phyloP scores from a whole-genome alignment of 1,140 invertebrate species.

The Orchesella cincta region DNA sequence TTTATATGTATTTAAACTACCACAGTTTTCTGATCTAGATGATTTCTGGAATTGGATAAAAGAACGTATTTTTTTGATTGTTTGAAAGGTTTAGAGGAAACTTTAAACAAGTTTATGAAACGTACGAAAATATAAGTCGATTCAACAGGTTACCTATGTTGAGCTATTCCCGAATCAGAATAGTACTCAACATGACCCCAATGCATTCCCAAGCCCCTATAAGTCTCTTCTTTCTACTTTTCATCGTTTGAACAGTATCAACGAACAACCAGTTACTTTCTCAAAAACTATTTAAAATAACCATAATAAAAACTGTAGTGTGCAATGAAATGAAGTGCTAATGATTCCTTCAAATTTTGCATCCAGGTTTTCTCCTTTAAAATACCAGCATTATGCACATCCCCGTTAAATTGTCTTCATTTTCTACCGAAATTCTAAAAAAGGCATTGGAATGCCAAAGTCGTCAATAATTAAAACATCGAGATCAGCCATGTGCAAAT shows the following conservation, averaged over 20 bases:
- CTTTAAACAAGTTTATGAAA: too few species aligned
- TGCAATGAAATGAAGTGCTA: neutral
- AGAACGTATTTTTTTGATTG: too few species aligned
- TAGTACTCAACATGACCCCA: slow-evolving; percentile 6
- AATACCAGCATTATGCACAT: slow-evolving; percentile 18
- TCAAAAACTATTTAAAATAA: neutral
- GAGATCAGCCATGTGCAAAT: slow-evolving; percentile 8
- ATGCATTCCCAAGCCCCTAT: neutral
- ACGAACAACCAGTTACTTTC: slow-evolving; percentile 8
- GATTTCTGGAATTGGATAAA: too few species aligned
- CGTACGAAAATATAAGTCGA: slow-evolving; percentile 25
- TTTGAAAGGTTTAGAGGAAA: too few species aligned
- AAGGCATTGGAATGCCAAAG: neutral
- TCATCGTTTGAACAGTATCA: slow-evolving; percentile 19
- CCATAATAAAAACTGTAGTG: neutral
- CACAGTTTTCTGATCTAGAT: too few species aligned
- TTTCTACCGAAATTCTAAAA: neutral
- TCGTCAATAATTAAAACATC: slow-evolving; percentile 20
- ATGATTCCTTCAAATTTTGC: slow-evolving; percentile 9
- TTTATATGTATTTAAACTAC: too few species aligned
- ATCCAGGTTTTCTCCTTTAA: neutral
- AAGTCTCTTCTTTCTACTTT: neutral
- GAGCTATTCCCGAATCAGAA: neutral
- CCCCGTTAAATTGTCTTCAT: too few species aligned
- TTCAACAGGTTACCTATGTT: neutral